Base-by-base conservation (phyloP, 2,888 invertebrate genomes). In the Clanis bilineata region DNA sequence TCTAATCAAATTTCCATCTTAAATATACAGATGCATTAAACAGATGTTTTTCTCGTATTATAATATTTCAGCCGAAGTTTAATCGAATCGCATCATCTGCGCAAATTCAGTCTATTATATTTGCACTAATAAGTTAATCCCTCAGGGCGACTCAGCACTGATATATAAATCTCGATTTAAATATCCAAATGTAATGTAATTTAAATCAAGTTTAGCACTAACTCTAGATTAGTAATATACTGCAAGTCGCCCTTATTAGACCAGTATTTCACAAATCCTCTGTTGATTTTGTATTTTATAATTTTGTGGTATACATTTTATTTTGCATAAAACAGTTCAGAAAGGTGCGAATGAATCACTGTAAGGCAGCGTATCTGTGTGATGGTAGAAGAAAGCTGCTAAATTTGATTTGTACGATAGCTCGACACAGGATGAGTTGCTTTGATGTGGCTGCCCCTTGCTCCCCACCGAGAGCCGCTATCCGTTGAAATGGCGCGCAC, bases 21-120 rank as follows among this genome's bases (percentile, higher is more conserved):
- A 83, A 83, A 83, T 82, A 80, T 86, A 88, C 82, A 51, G 28
- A 72, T 76, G 74, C 80, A 79, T 83, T 84, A 84, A 80, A 85
- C 86, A 88, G 88, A 85, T 85, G 79, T 82, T 79, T 78, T 82
- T 80, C 81, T 77, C 80, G 77, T 80, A 74, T 77, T n/a, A n/a
- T n/a, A n/a, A 80, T 85, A 85, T 84, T 88, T 85, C 65, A 78
- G 80, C 67, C 71, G 77, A 86, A 90, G 88, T 91, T 92, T 88
- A 91, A 91, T 91, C 90, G 90, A 90, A 88, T 91, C 83, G 87
- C 88, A 86, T 76, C 83, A 85, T 76, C 86, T 84, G 80, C 73
- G 36, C 15, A 10, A 28, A 32, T 57, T 72, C 76, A 72, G 79
- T 78, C 68, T 71, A 67, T 76, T 67, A 79, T 86, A 79, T 90